Evolutionary conservation across 1,140 invertebrate genomes (phyloP), one percentile per base, ranked within the genome.

Genomic region (Apocrypta bakeri): DNA sequence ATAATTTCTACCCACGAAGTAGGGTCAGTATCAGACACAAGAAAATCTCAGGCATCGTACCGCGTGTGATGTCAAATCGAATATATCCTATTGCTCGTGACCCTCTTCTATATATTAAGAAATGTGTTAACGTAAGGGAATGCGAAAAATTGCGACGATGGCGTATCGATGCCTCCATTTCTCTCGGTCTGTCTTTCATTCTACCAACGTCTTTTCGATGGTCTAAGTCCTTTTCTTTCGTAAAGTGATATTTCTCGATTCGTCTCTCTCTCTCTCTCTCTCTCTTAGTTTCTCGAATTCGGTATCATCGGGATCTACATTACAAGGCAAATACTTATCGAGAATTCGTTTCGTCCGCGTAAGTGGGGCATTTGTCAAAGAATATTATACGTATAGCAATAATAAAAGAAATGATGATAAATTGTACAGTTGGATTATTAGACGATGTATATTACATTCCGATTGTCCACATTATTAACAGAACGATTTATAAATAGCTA

Each of bases 191-290:
- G 21, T n/a, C 48, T 56, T 56, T 56, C 48, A n/a, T n/a, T 17
- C 48, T 37, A 37, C 3, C 14, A 0, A 56, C n/a, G 48, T 2
- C 21, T 56, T n/a, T 56, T 56, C 48, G 48, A 56, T 56, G 48
- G 48, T 56, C 48, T 7, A 14, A 6, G 14, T 56, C 48, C 6
- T 17, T 48, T 17, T 2, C 42, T n/a, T 48, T 27, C 29, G 64
- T 66, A 66, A 66, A 66, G 64, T 66, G 64, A 66, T 66, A 66
- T 66, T 66, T 66, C 64, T 66, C 64, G 4, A 25, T 66, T 66
- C 29, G 25, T 9, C 24, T 37, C 33, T 37, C 2, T 37, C 33
- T 37, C 33, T 37, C 33, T 9, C 2, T 4, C 33, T 37, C 33
- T 37, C 3, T 37, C 8, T 6, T 17, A n/a, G n/a, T n/a, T n/a